These are phyloP conservation scores for Sciurus vulgaris DNA, from an alignment of 2,797 vertebrate species.

Conservation along the genomic window DNA sequence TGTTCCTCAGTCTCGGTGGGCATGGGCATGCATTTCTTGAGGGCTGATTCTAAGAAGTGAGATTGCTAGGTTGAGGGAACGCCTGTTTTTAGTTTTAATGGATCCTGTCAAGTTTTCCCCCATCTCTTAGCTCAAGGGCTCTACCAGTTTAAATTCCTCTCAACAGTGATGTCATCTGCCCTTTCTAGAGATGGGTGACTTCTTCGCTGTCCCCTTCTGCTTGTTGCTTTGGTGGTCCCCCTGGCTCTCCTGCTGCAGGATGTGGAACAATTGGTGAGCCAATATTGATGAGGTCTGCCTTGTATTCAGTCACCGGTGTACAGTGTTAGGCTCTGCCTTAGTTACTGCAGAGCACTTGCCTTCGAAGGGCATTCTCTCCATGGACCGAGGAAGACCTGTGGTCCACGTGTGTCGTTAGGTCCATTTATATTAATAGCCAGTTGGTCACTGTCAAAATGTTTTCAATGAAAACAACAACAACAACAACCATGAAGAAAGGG, in stretches of 20 bases:
- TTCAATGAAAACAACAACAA: neutral
- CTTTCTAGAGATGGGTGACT: neutral
- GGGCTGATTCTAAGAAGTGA: neutral
- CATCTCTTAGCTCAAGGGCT: too few species aligned
- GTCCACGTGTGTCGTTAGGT: neutral
- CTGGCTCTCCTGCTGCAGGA: neutral
- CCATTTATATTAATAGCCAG: neutral
- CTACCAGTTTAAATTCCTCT: neutral
- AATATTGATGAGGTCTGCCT: neutral
- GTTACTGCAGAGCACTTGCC: neutral
- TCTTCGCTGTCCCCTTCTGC: neutral
- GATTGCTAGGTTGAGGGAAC: neutral
- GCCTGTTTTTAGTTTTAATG: neutral
- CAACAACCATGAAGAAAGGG: too few species aligned
- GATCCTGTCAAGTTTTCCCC: neutral
- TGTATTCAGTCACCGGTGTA: neutral
- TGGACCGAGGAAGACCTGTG: neutral
- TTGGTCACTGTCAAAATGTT: neutral
- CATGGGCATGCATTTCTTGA: neutral
- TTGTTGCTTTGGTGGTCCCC: neutral
- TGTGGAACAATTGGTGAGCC: neutral
- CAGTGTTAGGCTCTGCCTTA: neutral
- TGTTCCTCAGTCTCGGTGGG: neutral
- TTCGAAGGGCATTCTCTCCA: neutral
- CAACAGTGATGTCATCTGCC: neutral